Evolutionary conservation across 1,140 invertebrate genomes (phyloP), one percentile per base, ranked within the genome.

Genomic region (Phymastichus coffea): DNA sequence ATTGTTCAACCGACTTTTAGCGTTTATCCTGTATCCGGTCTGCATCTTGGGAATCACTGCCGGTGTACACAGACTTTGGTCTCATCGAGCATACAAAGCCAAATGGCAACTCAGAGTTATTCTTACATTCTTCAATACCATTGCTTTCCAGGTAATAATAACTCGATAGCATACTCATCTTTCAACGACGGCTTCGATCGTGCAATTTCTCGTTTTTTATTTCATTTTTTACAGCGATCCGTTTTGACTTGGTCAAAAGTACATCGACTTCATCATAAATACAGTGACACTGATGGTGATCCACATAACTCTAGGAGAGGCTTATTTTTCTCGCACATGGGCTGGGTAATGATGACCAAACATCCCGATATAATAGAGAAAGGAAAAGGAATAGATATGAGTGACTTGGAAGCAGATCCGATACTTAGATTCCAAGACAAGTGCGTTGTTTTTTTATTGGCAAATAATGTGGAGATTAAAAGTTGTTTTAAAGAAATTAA

Each of bases 281-380:
- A 84, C 75, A 85, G 85, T 0, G 89, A 91, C 70, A 90, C 89
- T 0, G 84, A 90, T 68, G 88, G 87, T 2, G 89, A 91, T 67
- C 89, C 89, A 1, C 88, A 90, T 71, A 90, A 90, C 66, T 86
- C 87, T 12, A 85, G 83, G 28, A 77, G 88, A 19, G 89, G 89
- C 1, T 85, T 91, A 65, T 91, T 91, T 78, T 91, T 90, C 77
- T 80, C 88, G 0, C 89, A 92, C 67, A 84, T 91, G 72, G 89
- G 89, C 22, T 92, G 90, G 90, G 74, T 92, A 15, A 76, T 90
- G 64, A 81, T 84, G 47, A 80, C 83, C 63, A 91, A 91, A 72
- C 87, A 88, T 63, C 87, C 86, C 1, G 85, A 88, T 66, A 26
- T 53, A 14, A 53, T 84, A 43, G 55, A 70, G 30, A 63, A 80